Base-by-base conservation (phyloP, 1,140 invertebrate genomes). In the Wasmannia auropunctata region DNA sequence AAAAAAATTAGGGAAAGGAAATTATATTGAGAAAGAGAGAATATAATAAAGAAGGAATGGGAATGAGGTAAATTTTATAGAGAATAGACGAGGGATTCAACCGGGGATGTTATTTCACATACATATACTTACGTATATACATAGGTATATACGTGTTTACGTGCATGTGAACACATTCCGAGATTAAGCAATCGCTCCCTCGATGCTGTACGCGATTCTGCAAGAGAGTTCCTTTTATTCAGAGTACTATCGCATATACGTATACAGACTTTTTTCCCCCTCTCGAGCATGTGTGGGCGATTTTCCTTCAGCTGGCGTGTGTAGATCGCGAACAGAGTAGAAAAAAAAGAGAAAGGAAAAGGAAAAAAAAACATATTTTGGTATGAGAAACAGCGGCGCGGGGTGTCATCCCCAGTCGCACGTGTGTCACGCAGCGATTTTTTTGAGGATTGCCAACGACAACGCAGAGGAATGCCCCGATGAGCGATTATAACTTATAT, bases 151-250 rank as follows among this genome's bases (percentile, higher is more conserved):
- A 79, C 31, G 62, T 79, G 43, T 19, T 43, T 31, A 40, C 14
- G 28, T 74, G 37, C 16, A 58, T 22, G 67, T 60, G 67, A 31
- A 65, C 1, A 60, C 37, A 83, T 86, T 62, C 72, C 77, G 81
- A 34, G 81, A 87, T 88, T 86, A 63, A 74, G 75, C 58, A 58
- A 79, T 62, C 34, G 67, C 77, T 88, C 87, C 74, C 51, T 60
- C 72, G 72, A 87, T 58, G 40, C 79, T 88, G 65, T 43, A 60
- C 67, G 84, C 84, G 70, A 89, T 89, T 89, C 84, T 89, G 86
- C 67, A 75, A 88, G 49, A 77, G 80, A 90, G 75, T 88, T 90
- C 87, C 80, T 86, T 88, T 86, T 74, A 79, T 86, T 86, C 87
- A 74, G 54, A 75, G 37, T 77, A 75, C 43, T 67, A 51, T 56